These are phyloP conservation scores for Parambassis ranga DNA, from an alignment of 2,797 vertebrate species.

Conservation along the genomic window DNA sequence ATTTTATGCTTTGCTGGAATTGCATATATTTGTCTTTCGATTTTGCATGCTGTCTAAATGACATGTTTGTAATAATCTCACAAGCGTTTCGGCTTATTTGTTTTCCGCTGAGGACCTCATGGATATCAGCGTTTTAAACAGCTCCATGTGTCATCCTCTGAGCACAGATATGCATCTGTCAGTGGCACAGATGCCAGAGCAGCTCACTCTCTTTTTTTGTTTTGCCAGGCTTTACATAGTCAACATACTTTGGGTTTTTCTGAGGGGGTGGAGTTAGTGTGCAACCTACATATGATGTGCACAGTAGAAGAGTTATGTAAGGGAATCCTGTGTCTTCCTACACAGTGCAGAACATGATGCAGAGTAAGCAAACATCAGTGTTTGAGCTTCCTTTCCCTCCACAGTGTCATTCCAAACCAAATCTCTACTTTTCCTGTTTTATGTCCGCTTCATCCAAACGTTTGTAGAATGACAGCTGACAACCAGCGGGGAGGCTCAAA, in stretches of 20 bases:
- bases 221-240: neutral
- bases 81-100: slow-evolving; percentile 32
- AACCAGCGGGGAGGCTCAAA: slow-evolving; percentile 12
- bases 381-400: slow-evolving; percentile 23
- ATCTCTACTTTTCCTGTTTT: slow-evolving; percentile 19
- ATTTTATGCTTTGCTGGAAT: slow-evolving; percentile 27
- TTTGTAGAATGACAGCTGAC: slow-evolving; percentile 31
- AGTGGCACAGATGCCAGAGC: slow-evolving; percentile 6
- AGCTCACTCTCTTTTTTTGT: neutral
- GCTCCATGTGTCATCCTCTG: slow-evolving; percentile 27
- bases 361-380: slow-evolving; percentile 12
- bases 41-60: slow-evolving; percentile 16
- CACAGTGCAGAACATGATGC: slow-evolving; percentile 5
- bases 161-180: slow-evolving; percentile 41
- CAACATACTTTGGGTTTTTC: no score
- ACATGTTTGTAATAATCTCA: slow-evolving; percentile 27
- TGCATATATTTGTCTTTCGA: slow-evolving; percentile 24
- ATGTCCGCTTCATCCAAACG: neutral
- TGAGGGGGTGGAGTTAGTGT: no score
- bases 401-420: slow-evolving; percentile 17
- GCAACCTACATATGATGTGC: no score
- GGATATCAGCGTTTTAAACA: slow-evolving; percentile 31
- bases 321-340: slow-evolving; percentile 16
- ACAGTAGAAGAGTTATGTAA: slow-evolving; percentile 33
- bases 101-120: slow-evolving; percentile 8